Conservation (phyloP, 2,888 invertebrate genomes). For the Melanchra persicariae region DNA sequence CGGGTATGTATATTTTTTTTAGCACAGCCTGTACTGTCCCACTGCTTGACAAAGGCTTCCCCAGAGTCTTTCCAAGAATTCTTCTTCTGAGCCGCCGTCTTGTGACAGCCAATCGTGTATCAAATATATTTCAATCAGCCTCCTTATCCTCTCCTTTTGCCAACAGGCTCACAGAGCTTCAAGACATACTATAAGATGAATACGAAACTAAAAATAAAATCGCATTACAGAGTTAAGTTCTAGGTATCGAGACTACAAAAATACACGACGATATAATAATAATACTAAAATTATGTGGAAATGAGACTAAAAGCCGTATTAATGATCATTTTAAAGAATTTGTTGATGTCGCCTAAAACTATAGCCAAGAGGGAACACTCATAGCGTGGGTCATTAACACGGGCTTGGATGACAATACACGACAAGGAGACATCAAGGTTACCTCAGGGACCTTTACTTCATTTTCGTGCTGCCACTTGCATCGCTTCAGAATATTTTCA, state of each 20-base stretch:
- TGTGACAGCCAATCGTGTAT: not conserved
- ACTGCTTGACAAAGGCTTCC: too few relatives aligned
- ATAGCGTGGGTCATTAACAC: not conserved
- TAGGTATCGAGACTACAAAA: not conserved
- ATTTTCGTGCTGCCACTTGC: slow-evolving; percentile 21
- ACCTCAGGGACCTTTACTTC: slow-evolving; percentile 16
- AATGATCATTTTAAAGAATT: not conserved
- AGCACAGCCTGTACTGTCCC: not conserved
- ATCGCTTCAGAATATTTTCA: not conserved
- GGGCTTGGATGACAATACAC: not conserved
- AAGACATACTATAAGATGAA: too few relatives aligned
- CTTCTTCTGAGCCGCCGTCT: too few relatives aligned
- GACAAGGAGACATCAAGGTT: slow-evolving; percentile 9
- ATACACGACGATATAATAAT: not conserved
- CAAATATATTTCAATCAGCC: not conserved
- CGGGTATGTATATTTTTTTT: not conserved
- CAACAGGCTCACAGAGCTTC: too few relatives aligned
- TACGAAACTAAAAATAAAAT: not conserved
- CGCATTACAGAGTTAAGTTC: not conserved
- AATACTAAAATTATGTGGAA: too few relatives aligned
- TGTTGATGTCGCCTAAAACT: not conserved
- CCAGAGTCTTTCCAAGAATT: not conserved
- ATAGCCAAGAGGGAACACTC: not conserved
- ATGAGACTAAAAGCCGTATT: not conserved
- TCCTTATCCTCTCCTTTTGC: too few relatives aligned